Evolutionary conservation across 2,888 invertebrate genomes (phyloP).

Genomic region (Tenthredo mesomela): DNA sequence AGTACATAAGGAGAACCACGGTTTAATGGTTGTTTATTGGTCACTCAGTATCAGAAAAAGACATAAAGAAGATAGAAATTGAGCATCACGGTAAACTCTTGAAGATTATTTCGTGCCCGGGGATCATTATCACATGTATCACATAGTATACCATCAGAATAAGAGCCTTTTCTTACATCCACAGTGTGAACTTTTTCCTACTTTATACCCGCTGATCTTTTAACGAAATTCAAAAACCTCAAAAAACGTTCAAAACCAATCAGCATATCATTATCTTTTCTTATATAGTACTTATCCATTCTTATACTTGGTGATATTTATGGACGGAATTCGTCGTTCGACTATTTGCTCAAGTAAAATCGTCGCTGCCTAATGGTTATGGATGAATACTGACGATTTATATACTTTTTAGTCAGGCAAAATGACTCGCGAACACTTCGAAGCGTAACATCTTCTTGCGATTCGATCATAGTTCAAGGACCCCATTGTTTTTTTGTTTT

Average conservation of each 20-base stretch:
- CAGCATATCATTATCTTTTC: not conserved
- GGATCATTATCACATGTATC: constrained; percentile 7
- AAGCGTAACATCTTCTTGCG: constrained; percentile 21
- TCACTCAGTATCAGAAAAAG: constrained; percentile 13
- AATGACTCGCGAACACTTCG: constrained; percentile 1
- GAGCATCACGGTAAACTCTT: not conserved
- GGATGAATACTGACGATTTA: not conserved
- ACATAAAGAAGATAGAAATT: constrained; percentile 6
- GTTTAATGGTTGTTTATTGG: constrained; percentile 34
- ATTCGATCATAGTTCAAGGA: not conserved
- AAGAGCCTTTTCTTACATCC: not conserved
- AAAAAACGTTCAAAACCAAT: not conserved
- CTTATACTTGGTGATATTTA: not conserved
- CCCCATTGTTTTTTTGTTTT: not conserved
- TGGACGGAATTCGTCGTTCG: not conserved
- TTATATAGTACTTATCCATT: no score
- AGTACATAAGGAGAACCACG: constrained; percentile 6
- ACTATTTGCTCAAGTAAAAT: constrained; percentile 13
- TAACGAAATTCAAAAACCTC: not conserved
- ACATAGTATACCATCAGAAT: not conserved
- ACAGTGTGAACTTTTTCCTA: not conserved
- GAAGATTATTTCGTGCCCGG: constrained; percentile 11
- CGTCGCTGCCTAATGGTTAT: not conserved
- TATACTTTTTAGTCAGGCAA: not conserved
- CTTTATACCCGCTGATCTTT: not conserved